Base-by-base conservation (phyloP, 2,888 invertebrate genomes). In the Salticus scenicus region DNA sequence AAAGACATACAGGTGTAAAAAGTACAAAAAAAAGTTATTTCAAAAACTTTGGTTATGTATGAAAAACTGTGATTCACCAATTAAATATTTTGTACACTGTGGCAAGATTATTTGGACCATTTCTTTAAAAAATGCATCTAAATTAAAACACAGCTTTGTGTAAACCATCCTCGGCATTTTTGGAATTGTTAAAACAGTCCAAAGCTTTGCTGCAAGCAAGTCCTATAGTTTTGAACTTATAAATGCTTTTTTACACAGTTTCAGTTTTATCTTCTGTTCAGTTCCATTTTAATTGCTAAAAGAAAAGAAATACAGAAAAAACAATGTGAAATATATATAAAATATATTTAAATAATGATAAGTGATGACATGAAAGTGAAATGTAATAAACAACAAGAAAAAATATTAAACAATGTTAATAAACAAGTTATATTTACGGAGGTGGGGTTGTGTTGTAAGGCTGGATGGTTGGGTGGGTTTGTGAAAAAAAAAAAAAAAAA, bases 251-350 rank as follows among this genome's bases (percentile, higher is more conserved):
- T n/a, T n/a, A n/a, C n/a, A n/a, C n/a, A n/a, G 17, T 1, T 67
- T 12, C 33, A 67, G 10, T 42, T 93, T 87, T 88, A 88, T 84
- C 88, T 88, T 77, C 88, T 77, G 47, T 88, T 88, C 28, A 88
- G 47, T 69, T 88, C 88, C 86, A 88, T 83, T 77, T 75, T 80
- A 20, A 88, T 66, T 51, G 88, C 88, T 88, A 47, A 37, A 84
- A 80, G 70, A 72, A 28, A 30, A 37, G 37, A 37, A 37, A 37
- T 37, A 37, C 37, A 37, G 10, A 37, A 37, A 37, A 7, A 37
- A 37, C 37, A 37, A 37, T 37, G 37, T 37, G 37, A 37, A 10
- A 10, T 37, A n/a, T n/a, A n/a, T 37, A 37, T 10, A 37, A 37
- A 37, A 37, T 37, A 37, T 10, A 37, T n/a, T n/a, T n/a, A n/a